Conservation (phyloP, 2,797 vertebrate genomes). For the Sebastolobus alascanus region DNA sequence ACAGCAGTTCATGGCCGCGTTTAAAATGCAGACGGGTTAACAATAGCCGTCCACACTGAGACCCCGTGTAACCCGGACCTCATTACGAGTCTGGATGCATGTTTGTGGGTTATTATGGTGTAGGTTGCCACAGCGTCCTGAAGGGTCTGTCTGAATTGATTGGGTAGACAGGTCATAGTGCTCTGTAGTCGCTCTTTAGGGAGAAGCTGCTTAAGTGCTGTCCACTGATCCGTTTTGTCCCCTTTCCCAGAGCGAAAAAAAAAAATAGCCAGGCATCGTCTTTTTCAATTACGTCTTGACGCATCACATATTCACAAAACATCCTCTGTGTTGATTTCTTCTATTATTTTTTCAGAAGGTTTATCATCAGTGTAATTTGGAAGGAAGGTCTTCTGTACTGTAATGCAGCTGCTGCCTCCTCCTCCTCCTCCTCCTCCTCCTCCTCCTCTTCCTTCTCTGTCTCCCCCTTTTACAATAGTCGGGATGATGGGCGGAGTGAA, state of each 20-base stretch:
- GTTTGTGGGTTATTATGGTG: slow-evolving; percentile 12
- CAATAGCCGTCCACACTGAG: slow-evolving; percentile 14
- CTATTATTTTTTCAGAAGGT: slow-evolving; percentile 33
- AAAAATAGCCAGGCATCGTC: slow-evolving; percentile 40
- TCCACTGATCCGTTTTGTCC: slow-evolving; percentile 34
- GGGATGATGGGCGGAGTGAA: slow-evolving; percentile 47
- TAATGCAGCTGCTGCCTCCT: neutral
- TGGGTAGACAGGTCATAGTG: slow-evolving; percentile 7
- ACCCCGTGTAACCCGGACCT: slow-evolving; percentile 45
- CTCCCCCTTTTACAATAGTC: slow-evolving; percentile 19
- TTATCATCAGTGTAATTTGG: slow-evolving; percentile 46
- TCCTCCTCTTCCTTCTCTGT: neutral
- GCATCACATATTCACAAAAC: slow-evolving; percentile 26
- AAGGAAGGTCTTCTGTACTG: slow-evolving; percentile 1
- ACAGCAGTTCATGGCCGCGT: slow-evolving; percentile 26
- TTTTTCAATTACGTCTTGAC: slow-evolving; percentile 56
- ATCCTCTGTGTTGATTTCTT: slow-evolving; percentile 43
- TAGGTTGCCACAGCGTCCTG: neutral
- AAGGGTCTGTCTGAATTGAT: slow-evolving; percentile 23
- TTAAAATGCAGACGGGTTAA: slow-evolving; percentile 50
- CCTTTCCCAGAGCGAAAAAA: slow-evolving; percentile 8
- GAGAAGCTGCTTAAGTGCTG: slow-evolving; percentile 51
- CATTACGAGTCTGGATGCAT: slow-evolving; percentile 11
- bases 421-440: neutral
- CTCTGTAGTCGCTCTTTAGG: slow-evolving; percentile 23